Conservation (phyloP, 2,888 invertebrate genomes). For the Torymus texanus region DNA sequence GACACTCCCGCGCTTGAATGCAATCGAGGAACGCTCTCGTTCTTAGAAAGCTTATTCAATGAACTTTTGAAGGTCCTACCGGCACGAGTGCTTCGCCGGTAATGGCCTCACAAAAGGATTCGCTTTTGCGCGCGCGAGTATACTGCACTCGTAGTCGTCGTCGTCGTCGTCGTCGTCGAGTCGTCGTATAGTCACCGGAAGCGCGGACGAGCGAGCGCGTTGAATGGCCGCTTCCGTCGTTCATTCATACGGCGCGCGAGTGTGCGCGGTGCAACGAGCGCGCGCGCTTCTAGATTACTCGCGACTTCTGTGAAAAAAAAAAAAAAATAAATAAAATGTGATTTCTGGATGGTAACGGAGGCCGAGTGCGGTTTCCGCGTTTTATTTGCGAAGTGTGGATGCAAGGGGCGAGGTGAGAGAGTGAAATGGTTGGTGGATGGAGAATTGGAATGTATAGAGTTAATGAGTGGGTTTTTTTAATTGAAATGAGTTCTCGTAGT, state of each 20-base stretch:
- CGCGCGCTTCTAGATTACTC: slow-evolving; percentile 12
- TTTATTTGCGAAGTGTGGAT: no score
- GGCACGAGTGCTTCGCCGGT: slow-evolving; percentile 13
- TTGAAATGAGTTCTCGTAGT: no score
- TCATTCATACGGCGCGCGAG: slow-evolving; percentile 45
- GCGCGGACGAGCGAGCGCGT: slow-evolving; percentile 60
- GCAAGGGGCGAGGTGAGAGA: no score
- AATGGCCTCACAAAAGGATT: slow-evolving; percentile 50
- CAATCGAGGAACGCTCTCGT: slow-evolving; percentile 44
- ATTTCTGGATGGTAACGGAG: background rate
- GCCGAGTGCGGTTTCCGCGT: no score
- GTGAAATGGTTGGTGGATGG: no score
- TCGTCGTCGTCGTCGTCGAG: slow-evolving; percentile 22
- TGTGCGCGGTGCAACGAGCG: background rate
- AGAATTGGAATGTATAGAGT: no score
- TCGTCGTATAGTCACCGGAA: slow-evolving; percentile 52
- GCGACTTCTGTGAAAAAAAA: slow-evolving; percentile 10
- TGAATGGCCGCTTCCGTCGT: slow-evolving; percentile 61
- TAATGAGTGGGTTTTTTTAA: no score
- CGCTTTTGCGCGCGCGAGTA: slow-evolving; percentile 30
- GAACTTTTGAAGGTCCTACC: slow-evolving; percentile 48
- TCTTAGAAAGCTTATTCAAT: slow-evolving; percentile 50
- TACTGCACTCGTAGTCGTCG: slow-evolving; percentile 6
- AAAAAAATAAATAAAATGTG: background rate
- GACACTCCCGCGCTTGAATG: background rate